phyloP scores from a whole-genome alignment of 2,113 vertebrate genomes.

The Motacilla tschutschensis region DNA sequence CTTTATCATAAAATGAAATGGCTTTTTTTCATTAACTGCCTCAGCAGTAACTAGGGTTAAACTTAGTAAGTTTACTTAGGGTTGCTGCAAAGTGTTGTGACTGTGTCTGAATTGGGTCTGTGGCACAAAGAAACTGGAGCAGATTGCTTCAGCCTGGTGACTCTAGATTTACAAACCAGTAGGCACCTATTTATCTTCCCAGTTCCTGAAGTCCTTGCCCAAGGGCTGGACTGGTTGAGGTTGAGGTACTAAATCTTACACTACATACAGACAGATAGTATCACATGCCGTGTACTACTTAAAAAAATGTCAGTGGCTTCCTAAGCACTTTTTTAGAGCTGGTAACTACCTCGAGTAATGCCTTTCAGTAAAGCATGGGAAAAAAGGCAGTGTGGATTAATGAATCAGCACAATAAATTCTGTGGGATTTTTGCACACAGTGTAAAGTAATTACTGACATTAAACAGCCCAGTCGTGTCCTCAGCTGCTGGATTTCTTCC shows the following conservation, averaged over 20 bases:
- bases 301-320: neutral
- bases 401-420: neutral
- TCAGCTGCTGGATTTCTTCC: neutral
- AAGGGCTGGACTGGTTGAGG: neutral
- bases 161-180: neutral
- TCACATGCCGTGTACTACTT: neutral
- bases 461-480: neutral
- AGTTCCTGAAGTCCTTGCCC: neutral
- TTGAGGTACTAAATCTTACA: neutral
- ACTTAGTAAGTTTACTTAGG: neutral
- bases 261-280: neutral
- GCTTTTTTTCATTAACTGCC: neutral
- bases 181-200: accelerated
- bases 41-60: neutral
- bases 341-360: neutral
- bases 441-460: neutral
- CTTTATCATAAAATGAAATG: neutral
- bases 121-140: neutral
- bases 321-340: neutral
- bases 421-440: neutral
- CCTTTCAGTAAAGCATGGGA: neutral
- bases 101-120: neutral
- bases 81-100: neutral
- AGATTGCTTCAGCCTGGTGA: neutral
- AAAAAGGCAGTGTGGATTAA: neutral